phyloP scores from a whole-genome alignment of 2,888 invertebrate genomes.

The Amphipyra berbera region DNA sequence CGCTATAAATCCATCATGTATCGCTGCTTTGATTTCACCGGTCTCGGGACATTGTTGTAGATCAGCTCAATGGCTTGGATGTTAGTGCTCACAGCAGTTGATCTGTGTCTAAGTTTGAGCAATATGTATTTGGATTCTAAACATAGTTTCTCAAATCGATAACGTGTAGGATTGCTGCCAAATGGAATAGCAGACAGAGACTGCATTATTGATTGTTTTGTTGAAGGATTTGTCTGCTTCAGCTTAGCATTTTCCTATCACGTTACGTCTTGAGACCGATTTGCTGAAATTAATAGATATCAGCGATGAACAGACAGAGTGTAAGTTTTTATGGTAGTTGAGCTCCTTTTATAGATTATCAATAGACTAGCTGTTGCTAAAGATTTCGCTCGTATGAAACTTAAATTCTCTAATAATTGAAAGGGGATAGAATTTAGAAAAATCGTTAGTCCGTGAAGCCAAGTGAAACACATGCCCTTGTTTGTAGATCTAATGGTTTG shows the following conservation, averaged over 20 bases:
- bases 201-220: constrained; percentile 5
- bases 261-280: background rate
- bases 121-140: constrained; percentile 32
- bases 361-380: too few species aligned
- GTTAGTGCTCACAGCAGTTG: constrained; percentile 15
- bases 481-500: too few species aligned
- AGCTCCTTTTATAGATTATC: too few species aligned
- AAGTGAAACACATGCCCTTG: too few species aligned
- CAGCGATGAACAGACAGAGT: too few species aligned
- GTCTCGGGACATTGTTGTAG: constrained; percentile 8
- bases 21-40: background rate
- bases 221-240: constrained; percentile 1
- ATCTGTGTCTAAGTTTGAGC: constrained; percentile 32
- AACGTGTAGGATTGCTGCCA: constrained; percentile 32
- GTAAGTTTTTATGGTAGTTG: too few species aligned
- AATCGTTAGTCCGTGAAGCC: too few species aligned
- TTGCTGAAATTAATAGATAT: too few species aligned
- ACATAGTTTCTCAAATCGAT: constrained; percentile 33
- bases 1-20: background rate
- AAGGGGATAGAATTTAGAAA: too few species aligned
- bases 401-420: too few species aligned
- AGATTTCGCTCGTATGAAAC: too few species aligned
- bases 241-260: background rate
- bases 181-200: constrained; percentile 19
- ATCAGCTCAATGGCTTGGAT: constrained; percentile 21